phyloP scores from a whole-genome alignment of 2,888 invertebrate genomes.

The Ochropleura plecta region DNA sequence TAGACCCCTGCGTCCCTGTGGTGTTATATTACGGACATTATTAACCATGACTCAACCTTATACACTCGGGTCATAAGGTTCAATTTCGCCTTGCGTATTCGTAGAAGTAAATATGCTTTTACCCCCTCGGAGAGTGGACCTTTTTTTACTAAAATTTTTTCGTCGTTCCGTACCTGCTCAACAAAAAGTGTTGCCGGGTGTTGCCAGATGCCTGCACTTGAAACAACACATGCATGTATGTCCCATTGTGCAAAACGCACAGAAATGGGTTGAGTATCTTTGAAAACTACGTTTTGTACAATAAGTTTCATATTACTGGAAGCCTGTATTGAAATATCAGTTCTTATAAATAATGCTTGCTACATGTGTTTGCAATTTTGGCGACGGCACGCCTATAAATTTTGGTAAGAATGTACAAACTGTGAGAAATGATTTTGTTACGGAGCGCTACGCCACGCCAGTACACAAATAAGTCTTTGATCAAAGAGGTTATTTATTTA shows the following conservation, averaged over 20 bases:
- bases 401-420: constrained; percentile 42
- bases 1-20: constrained; percentile 81
- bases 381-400: constrained; percentile 50
- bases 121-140: constrained; percentile 79
- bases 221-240: constrained; percentile 69
- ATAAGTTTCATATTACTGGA: constrained; percentile 46
- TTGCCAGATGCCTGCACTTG: constrained; percentile 77
- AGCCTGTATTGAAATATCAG: constrained; percentile 36
- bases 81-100: constrained; percentile 29
- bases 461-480: constrained; percentile 44
- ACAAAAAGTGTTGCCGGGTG: constrained; percentile 76
- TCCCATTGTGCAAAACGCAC: constrained; percentile 70
- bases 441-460: constrained; percentile 3
- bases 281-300: constrained; percentile 35
- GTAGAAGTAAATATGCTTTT: constrained; percentile 65
- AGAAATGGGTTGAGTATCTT: constrained; percentile 59
- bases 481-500: constrained; percentile 37
- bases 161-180: constrained; percentile 80
- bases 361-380: constrained; percentile 50
- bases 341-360: constrained; percentile 44
- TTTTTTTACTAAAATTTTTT: constrained; percentile 77
- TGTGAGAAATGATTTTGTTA: constrained; percentile 51
- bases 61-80: constrained; percentile 32
- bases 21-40: constrained; percentile 43
- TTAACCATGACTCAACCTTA: constrained; percentile 32